Base-by-base conservation (phyloP, 1,140 invertebrate genomes). In the Vollenhovia emeryi region DNA sequence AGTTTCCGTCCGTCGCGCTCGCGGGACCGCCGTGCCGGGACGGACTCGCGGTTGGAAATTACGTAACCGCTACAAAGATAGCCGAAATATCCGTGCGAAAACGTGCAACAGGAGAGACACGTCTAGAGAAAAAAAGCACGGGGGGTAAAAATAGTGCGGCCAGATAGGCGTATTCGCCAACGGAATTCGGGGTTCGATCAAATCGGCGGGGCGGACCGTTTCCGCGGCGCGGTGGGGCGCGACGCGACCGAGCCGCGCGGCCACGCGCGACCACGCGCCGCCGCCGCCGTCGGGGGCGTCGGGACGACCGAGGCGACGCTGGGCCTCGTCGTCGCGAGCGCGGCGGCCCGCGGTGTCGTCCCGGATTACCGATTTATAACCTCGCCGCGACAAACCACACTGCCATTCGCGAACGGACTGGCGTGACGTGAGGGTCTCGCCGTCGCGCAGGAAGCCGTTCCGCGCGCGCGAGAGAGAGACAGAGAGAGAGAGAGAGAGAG, bases 311-410 rank as follows among this genome's bases (percentile, higher is more conserved):
- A n/a, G n/a, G n/a, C n/a, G n/a, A n/a, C n/a, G n/a, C n/a, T n/a
- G n/a, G n/a, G n/a, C n/a, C n/a, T n/a, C n/a, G n/a, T n/a, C n/a
- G n/a, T n/a, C n/a, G n/a, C 43, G 43, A 43, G 43, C 43, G 43
- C 6, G 43, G 43, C 43, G 43, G 1, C 2, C 43, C 43, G 43
- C 43, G 43, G 2, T 9, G 86, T 89, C 76, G 86, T 89, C 84
- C 87, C 45, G 69, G 86, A 82, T 85, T 48, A 71, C 62, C n/a
- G 36, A 33, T 84, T 62, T 88, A 89, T 88, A 89, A 89, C 87
- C 88, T 89, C 71, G 76, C 21, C 78, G 73, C 57, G 59, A 62
- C 86, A 74, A 74, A 52, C 80, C 75, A 69, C 66, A 75, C 48
- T 83, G 48, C 60, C 84, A 79, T 83, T n/a, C 64, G 73, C 62